Conservation (phyloP, 2,888 invertebrate genomes). For the Drosophila anomalipes region DNA sequence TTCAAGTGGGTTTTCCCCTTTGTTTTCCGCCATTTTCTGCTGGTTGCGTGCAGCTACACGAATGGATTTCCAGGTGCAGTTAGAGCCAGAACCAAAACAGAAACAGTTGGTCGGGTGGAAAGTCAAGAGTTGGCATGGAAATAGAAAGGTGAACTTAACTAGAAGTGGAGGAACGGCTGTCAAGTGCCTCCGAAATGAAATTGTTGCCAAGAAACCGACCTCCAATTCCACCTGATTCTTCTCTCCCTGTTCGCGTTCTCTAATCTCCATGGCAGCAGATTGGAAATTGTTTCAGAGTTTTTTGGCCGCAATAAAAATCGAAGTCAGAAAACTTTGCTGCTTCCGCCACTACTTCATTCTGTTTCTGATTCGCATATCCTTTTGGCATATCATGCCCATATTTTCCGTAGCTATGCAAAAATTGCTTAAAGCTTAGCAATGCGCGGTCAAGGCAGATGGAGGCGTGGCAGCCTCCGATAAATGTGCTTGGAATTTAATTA, state of each 20-base stretch:
- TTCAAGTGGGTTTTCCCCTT: slow-evolving; percentile 50
- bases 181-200: slow-evolving; percentile 64
- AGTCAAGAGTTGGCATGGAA: slow-evolving; percentile 43
- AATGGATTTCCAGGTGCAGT: slow-evolving; percentile 39
- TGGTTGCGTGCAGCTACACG: slow-evolving; percentile 51
- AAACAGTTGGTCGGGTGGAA: slow-evolving; percentile 35
- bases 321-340: slow-evolving; percentile 67
- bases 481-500: slow-evolving; percentile 66
- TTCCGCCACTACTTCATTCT: slow-evolving; percentile 3
- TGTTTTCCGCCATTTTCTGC: not conserved
- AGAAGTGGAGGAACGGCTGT: slow-evolving; percentile 37
- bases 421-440: slow-evolving; percentile 53
- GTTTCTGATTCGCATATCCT: not conserved
- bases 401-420: slow-evolving; percentile 22
- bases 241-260: not conserved
- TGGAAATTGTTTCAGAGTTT: slow-evolving; percentile 42
- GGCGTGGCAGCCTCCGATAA: slow-evolving; percentile 26
- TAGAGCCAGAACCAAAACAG: slow-evolving; percentile 3
- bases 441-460: slow-evolving; percentile 38
- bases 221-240: slow-evolving; percentile 28
- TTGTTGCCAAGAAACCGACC: slow-evolving; percentile 74
- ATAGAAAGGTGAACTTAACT: slow-evolving; percentile 14
- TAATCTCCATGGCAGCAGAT: slow-evolving; percentile 50
- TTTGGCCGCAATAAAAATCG: slow-evolving; percentile 71
- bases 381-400: slow-evolving; percentile 13